Evolutionary conservation across 1,140 invertebrate genomes (phyloP).

Genomic region (Wiebesia pumilae): DNA sequence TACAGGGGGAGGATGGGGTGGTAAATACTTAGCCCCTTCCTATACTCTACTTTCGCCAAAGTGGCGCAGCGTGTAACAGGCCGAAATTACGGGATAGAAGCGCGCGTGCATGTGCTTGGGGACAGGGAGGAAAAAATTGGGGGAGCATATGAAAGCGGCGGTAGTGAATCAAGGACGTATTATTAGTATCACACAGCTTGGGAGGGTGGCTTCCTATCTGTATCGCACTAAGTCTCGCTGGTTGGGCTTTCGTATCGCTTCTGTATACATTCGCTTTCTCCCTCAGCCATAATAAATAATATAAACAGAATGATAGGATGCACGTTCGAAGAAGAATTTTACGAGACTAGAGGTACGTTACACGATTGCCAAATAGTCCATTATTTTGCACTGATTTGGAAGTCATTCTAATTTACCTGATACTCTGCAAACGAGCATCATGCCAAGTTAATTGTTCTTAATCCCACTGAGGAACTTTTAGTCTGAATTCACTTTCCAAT

Average conservation of each 20-base stretch:
- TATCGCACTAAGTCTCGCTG: not conserved
- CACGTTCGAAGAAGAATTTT: not conserved
- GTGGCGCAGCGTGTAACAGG: conserved; percentile 8
- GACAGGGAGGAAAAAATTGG: not conserved
- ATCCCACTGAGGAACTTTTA: not conserved
- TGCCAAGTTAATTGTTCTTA: not conserved
- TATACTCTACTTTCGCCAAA: not conserved
- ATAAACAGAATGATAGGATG: not conserved
- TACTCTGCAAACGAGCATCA: not conserved
- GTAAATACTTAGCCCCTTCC: not conserved
- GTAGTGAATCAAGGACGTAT: conserved; percentile 26
- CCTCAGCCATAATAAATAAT: not conserved
- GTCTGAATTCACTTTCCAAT: not conserved
- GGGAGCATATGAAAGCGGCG: not conserved
- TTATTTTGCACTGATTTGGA: too few relatives aligned
- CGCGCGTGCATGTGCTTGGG: not conserved
- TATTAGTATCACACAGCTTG: conserved; percentile 9
- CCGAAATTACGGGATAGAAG: not conserved
- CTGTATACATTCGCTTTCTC: not conserved
- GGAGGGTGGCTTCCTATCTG: not conserved
- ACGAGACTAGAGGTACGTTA: not conserved
- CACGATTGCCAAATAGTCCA: not conserved
- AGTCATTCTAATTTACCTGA: not conserved
- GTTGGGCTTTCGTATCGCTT: not conserved
- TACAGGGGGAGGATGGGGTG: not conserved